Evolutionary conservation across 1,140 invertebrate species (phyloP).

Genomic region (Liolophura sinensis): DNA sequence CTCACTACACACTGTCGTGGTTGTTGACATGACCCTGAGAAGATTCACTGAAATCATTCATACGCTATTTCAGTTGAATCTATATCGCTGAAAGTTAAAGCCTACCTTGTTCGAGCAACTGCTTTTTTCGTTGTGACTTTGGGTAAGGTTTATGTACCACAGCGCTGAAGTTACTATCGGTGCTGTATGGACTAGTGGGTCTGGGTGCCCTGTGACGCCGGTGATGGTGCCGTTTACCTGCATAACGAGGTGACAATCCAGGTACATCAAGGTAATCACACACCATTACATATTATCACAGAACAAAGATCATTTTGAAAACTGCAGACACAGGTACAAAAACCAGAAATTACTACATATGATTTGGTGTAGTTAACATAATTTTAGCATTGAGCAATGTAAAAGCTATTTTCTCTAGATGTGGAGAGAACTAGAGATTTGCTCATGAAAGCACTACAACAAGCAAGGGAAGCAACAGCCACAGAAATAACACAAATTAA

Average conservation of each 20-base stretch:
- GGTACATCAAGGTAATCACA: constrained; percentile 5
- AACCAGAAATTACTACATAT: no score
- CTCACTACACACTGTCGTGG: no score
- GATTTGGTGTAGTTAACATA: no score
- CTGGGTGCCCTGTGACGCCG: constrained; percentile 38
- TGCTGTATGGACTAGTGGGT: constrained; percentile 59
- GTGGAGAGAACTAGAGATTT: no score
- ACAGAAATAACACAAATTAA: no score
- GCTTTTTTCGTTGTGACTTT: constrained; percentile 58
- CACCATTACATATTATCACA: constrained; percentile 8
- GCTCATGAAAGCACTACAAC: no score
- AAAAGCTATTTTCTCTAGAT: no score
- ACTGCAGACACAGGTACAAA: no score
- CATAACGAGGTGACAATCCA: background rate
- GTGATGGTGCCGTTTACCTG: constrained; percentile 20
- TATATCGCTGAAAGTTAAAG: background rate
- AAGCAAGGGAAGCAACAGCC: no score
- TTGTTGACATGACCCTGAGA: no score
- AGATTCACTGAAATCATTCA: background rate
- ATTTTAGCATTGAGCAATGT: no score
- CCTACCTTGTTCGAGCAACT: constrained; percentile 51
- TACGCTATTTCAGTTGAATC: background rate
- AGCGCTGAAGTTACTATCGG: constrained; percentile 60
- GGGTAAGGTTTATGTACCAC: constrained; percentile 52
- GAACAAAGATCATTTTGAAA: no score